Conservation (phyloP, 1,140 invertebrate genomes). For the Penaeus japonicus region DNA sequence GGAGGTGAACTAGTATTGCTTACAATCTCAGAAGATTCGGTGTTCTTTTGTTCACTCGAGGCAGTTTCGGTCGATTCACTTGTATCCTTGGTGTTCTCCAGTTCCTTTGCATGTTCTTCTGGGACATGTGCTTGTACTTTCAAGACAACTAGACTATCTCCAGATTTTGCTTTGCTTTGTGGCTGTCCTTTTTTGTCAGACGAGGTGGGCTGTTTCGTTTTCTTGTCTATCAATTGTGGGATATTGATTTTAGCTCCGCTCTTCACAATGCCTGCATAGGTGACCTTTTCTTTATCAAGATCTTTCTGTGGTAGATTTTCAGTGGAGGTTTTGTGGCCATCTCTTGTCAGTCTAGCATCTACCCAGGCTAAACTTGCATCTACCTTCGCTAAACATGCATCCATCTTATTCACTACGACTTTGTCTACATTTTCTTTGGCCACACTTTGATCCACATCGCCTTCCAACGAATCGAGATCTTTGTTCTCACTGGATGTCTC, state of each 20-base stretch:
- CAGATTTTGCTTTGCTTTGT: neutral
- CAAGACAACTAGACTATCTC: neutral
- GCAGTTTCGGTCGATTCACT: neutral
- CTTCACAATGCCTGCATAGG: neutral
- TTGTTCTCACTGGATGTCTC: too few species aligned
- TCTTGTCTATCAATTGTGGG: too few species aligned
- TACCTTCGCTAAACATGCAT: conserved; percentile 30
- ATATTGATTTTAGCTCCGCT: neutral
- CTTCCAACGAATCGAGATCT: too few species aligned
- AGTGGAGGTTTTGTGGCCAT: neutral
- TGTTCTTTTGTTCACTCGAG: too few species aligned
- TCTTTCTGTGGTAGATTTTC: too few species aligned
- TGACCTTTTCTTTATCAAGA: neutral
- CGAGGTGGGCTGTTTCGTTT: neutral
- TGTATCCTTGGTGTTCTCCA: neutral
- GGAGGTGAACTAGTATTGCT: too few species aligned
- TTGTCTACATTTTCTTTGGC: neutral
- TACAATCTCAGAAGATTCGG: too few species aligned
- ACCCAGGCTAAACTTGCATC: conserved; percentile 30
- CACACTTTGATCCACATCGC: too few species aligned
- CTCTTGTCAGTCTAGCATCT: conserved; percentile 22
- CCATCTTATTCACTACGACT: conserved; percentile 24
- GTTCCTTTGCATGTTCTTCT: neutral
- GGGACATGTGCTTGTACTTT: conserved; percentile 11
- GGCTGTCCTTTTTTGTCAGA: neutral